Evolutionary conservation across 2,797 vertebrate species (phyloP).

Genomic region (Lemur catta): DNA sequence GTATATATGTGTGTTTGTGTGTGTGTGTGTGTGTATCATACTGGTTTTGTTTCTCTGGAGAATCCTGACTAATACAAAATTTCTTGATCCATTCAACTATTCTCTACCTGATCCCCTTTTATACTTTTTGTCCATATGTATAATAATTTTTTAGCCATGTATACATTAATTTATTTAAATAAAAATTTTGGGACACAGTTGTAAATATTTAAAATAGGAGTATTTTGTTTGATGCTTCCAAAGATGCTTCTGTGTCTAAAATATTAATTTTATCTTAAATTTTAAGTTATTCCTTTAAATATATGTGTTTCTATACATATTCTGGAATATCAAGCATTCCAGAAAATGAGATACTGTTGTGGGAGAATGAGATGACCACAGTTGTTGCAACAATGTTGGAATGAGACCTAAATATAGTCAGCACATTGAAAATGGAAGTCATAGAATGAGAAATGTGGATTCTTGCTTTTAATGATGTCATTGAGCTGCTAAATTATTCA

Average conservation of each 20-base stretch:
- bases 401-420: background rate
- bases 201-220: background rate
- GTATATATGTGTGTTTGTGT: too few relatives aligned
- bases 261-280: background rate
- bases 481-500: background rate
- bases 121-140: background rate
- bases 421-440: background rate
- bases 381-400: background rate
- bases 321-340: background rate
- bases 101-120: rapidly evolving
- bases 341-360: background rate
- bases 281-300: background rate
- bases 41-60: background rate
- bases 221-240: background rate
- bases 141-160: background rate
- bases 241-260: background rate
- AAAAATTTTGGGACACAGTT: background rate
- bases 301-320: background rate
- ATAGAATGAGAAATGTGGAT: background rate
- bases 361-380: background rate
- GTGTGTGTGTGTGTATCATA: background rate
- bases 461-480: background rate
- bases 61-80: too few relatives aligned
- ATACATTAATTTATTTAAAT: background rate
- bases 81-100: background rate